Evolutionary conservation across 2,113 vertebrate species (phyloP).

Genomic region (Gallinago media): DNA sequence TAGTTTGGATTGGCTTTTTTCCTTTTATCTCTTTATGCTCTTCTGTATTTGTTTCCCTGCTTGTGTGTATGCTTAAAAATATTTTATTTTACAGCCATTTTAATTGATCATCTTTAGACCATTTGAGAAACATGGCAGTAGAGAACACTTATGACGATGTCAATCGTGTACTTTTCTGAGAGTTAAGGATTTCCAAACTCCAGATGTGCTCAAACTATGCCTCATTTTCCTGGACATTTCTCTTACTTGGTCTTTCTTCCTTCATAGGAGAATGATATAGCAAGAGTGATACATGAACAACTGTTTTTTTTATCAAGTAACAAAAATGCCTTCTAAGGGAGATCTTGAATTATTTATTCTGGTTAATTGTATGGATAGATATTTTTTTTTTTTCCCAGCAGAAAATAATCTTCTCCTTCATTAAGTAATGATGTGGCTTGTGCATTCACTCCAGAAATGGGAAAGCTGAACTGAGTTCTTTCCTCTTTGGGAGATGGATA

Average conservation of each 20-base stretch:
- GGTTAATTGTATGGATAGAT: not conserved
- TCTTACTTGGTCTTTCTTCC: not conserved
- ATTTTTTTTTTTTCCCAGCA: not conserved
- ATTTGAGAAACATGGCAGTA: not conserved
- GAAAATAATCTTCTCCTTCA: not conserved
- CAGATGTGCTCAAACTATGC: not conserved
- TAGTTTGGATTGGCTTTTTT: not conserved
- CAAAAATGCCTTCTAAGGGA: not conserved
- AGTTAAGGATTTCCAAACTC: not conserved
- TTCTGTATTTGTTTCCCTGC: not conserved
- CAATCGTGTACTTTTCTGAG: not conserved
- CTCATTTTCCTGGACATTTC: not conserved
- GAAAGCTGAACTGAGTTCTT: not conserved
- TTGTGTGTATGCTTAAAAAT: not conserved
- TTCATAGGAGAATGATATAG: not conserved
- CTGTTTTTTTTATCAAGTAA: not conserved
- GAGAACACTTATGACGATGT: not conserved
- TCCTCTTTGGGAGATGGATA: not conserved
- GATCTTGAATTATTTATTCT: not conserved
- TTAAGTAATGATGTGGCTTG: not conserved
- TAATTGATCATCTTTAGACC: not conserved
- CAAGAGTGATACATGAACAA: not conserved
- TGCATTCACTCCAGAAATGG: not conserved
- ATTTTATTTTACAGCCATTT: not conserved
- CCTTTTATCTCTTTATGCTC: not conserved